phyloP scores from a whole-genome alignment of 2,888 invertebrate genomes.

The Charanyca ferruginea region DNA sequence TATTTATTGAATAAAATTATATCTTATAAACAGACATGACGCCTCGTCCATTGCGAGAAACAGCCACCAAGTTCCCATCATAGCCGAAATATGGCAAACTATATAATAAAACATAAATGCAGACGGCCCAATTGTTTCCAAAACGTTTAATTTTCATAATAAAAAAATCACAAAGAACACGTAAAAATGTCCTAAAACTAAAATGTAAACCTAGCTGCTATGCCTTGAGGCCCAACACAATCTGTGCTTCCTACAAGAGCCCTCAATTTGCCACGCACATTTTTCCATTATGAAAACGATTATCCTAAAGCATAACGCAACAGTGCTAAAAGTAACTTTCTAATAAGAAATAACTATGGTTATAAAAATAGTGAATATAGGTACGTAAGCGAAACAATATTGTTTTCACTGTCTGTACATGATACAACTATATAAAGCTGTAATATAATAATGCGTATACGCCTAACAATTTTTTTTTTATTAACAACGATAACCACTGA shows the following conservation, averaged over 20 bases:
- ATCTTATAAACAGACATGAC: slow-evolving; percentile 84
- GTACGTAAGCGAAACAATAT: slow-evolving; percentile 45
- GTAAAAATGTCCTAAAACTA: slow-evolving; percentile 40
- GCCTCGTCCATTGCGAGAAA: slow-evolving; percentile 83
- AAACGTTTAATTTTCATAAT: slow-evolving; percentile 60
- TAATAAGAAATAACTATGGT: slow-evolving; percentile 42
- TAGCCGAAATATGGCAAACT: slow-evolving; percentile 81
- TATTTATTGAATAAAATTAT: slow-evolving; percentile 86
- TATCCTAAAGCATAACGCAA: slow-evolving; percentile 40
- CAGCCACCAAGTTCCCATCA: slow-evolving; percentile 83
- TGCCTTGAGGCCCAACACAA: slow-evolving; percentile 54
- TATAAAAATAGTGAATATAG: slow-evolving; percentile 55
- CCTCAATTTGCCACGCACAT: slow-evolving; percentile 21
- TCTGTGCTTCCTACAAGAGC: slow-evolving; percentile 28
- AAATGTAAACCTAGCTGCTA: slow-evolving; percentile 49
- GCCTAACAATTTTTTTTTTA: slow-evolving; percentile 35
- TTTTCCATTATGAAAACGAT: slow-evolving; percentile 23
- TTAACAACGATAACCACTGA: slow-evolving; percentile 33
- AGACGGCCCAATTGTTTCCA: slow-evolving; percentile 78
- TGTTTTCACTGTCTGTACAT: slow-evolving; percentile 42
- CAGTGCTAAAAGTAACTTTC: slow-evolving; percentile 41
- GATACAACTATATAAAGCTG: slow-evolving; percentile 44
- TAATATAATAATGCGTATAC: slow-evolving; percentile 41
- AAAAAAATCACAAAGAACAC: slow-evolving; percentile 38
- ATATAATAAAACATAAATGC: slow-evolving; percentile 74